Base-by-base conservation (phyloP, 2,888 invertebrate species). In the Drosophila sordidula region DNA sequence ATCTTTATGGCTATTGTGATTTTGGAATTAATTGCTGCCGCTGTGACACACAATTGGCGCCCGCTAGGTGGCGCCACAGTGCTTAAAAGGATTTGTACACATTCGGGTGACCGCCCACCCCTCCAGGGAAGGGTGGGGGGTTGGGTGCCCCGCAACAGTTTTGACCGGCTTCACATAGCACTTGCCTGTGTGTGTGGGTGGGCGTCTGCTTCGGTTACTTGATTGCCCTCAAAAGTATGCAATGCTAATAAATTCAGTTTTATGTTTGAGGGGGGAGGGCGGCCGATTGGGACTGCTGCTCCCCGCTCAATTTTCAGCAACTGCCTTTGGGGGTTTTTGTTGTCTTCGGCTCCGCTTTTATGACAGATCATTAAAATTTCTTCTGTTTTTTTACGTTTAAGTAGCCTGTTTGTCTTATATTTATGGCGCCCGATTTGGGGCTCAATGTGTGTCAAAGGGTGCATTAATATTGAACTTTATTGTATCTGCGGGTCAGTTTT, bases 1-100 rank as follows among this genome's bases (percentile, higher is more conserved):
- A 86, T 85, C 83, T 87, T 87, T 87, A 87, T 89, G 82, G 87
- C 78, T 80, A 84, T 89, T 89, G 78, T 87, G 87, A 89, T 87
- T 89, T 80, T 55, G 82, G 82, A 87, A 89, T 87, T 87, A 87
- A 87, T 87, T 87, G 87, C 86, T 74, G 74, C 61, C 68, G 76
- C 77, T 72, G 72, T 47, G 66, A 66, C 64, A 75, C 75, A 70
- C 55, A 58, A 44, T 59, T 34, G 74, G 66, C 65, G 67, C 74
- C 66, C 66, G 71, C 62, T 72, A 72, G 85, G 71, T 84, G 71
- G 77, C 79, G 78, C 78, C 78, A 74, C 38, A 87, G 82, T 80
- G 87, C 84, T 84, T 85, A 87, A 84, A 78, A 85, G 87, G 78
- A 78, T 78, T 78, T 78, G 78, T 75, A 73, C 63, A 76, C 61